A percentile compares a stretch with the other conserved stretches of the same genome.
Evolutionary conservation across 2,888 invertebrate species (phyloP).

Genomic region (Eremobia ochroleuca): DNA sequence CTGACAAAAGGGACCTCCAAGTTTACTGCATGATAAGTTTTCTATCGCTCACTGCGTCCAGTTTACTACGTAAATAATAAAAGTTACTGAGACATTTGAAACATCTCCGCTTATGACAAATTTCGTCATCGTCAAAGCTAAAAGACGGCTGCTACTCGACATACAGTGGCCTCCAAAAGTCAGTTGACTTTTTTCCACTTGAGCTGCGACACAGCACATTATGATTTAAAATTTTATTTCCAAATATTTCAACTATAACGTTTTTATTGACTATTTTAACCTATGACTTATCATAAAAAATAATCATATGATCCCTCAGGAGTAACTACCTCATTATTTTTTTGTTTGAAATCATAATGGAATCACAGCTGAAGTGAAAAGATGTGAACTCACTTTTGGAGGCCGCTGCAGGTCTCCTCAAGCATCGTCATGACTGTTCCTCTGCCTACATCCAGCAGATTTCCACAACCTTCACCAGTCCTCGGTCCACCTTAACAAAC

Average conservation of each 20-base stretch:
- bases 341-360: background rate
- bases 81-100: background rate
- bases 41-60: background rate
- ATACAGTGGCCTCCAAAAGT: background rate
- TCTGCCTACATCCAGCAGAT: background rate
- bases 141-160: background rate
- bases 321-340: background rate
- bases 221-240: background rate
- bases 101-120: background rate
- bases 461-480: constrained; percentile 4
- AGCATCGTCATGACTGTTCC: background rate
- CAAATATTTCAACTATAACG: background rate
- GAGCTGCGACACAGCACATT: background rate
- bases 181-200: background rate
- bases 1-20: background rate
- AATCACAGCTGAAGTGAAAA: background rate
- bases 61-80: background rate
- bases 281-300: background rate
- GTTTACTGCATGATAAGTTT: background rate
- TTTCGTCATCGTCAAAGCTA: background rate
- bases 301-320: background rate
- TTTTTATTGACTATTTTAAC: background rate
- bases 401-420: background rate
- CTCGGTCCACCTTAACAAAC: constrained; percentile 31
- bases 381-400: background rate